Evolutionary conservation across 2,888 invertebrate species (phyloP).

Genomic region (Nomada ferruginata): DNA sequence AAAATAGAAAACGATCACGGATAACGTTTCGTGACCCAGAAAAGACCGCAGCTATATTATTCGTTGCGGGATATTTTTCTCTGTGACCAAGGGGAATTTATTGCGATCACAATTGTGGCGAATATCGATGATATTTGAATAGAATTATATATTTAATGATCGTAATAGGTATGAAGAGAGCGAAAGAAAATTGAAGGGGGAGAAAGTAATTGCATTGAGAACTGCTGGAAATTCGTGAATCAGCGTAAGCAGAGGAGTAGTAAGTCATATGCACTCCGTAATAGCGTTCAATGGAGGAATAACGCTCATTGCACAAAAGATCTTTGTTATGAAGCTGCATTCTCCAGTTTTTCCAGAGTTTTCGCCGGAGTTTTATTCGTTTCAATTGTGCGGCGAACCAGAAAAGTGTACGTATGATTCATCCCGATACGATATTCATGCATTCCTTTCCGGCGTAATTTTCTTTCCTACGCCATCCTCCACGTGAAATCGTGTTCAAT

Average conservation of each 20-base stretch:
- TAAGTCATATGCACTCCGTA: constrained; percentile 44
- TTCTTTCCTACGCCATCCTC: constrained; percentile 27
- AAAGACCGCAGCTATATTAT: too few species aligned
- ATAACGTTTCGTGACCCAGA: background rate
- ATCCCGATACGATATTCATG: constrained; percentile 41
- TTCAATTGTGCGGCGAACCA: constrained; percentile 46
- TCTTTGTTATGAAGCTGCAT: constrained; percentile 42
- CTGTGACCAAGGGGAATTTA: background rate
- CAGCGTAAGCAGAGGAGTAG: constrained; percentile 19
- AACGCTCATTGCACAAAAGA: constrained; percentile 50
- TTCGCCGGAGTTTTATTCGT: constrained; percentile 50
- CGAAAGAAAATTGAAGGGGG: background rate
- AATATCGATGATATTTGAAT: background rate
- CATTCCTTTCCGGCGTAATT: constrained; percentile 43
- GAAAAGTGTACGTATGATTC: constrained; percentile 51
- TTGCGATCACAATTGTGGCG: background rate
- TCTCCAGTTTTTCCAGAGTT: constrained; percentile 46
- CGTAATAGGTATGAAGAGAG: background rate
- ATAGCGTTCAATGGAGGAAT: constrained; percentile 48
- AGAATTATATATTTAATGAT: background rate
- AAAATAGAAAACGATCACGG: constrained; percentile 8
- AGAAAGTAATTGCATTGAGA: constrained; percentile 23
- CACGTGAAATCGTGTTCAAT: constrained; percentile 19
- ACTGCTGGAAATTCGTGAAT: constrained; percentile 19
- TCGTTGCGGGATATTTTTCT: background rate